Base-by-base conservation (phyloP, 2,888 invertebrate genomes). In the Bimastos eiseni region DNA sequence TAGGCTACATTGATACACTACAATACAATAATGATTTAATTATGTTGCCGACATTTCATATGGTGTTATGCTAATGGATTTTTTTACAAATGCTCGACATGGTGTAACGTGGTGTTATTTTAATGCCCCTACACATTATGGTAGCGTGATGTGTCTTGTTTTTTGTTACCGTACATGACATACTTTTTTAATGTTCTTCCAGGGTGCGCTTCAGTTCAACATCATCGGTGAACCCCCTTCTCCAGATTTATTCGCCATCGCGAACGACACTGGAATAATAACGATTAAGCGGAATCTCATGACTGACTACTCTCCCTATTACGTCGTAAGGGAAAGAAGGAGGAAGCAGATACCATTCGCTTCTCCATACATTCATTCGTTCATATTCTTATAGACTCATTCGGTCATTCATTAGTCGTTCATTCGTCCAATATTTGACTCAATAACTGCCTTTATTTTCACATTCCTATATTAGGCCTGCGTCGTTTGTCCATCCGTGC, bases 141-240 rank as follows among this genome's bases (percentile, higher is more conserved):
- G n/a, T 49, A n/a, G 70, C 30, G n/a, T 8, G 30, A n/a, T n/a
- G n/a, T n/a, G 70, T n/a, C 21, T 70, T 70, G 11, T 49, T 6
- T n/a, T 70, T 2, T 70, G 70, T 11, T 70, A 30, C 70, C 3
- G 15, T 55, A 30, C 24, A 44, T 41, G 5, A 1, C 19, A 8
- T 70, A n/a, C n/a, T 70, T n/a, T 70, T 30, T n/a, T n/a, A 0
- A 6, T 70, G 30, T 70, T 70, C 33, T 89, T 91, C 3, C 90
- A 92, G 92, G 92, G 92, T 34, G 44, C 90, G 86, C 89, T 92
- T 24, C 41, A 41, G 49, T 92, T 89, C 84, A 88, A 89, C 21
- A 36, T 92, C 21, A 90, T 92, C 34, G 94, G 94, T 6, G 93
- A 94, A 83, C 93, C 93, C n/a, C 91, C 93, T 34, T 93, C 93